Conservation (phyloP, 2,797 vertebrate species). For the Aythya fuligula region DNA sequence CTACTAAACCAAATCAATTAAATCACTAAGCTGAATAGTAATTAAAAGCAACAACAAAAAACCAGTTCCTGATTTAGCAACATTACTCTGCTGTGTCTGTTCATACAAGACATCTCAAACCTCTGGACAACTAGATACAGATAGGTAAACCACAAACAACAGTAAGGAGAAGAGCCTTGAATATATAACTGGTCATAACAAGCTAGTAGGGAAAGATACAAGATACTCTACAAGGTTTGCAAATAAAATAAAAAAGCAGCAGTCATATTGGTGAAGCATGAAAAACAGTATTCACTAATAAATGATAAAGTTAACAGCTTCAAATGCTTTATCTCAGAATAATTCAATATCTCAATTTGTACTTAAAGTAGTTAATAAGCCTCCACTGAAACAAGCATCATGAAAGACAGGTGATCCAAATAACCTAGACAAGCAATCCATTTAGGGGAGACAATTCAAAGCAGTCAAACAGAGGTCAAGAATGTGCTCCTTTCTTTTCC, state of each 20-base stretch:
- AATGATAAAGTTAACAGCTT: background rate
- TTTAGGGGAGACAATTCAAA: background rate
- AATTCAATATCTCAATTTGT: background rate
- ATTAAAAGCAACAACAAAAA: background rate
- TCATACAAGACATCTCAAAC: background rate
- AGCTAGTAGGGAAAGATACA: background rate
- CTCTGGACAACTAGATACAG: background rate
- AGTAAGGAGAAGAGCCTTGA: background rate
- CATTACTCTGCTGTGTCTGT: background rate
- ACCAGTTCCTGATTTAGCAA: background rate
- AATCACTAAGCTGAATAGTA: background rate
- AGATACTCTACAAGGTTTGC: background rate
- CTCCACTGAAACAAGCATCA: background rate
- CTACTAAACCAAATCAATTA: background rate
- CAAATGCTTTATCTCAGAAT: background rate
- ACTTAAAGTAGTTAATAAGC: background rate
- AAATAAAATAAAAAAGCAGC: background rate
- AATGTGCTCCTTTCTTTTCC: background rate
- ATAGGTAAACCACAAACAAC: background rate
- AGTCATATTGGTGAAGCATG: background rate
- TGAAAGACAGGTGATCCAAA: background rate
- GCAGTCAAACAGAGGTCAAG: background rate
- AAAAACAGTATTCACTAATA: background rate
- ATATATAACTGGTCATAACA: background rate
- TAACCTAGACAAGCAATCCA: background rate